phyloP scores from a whole-genome alignment of 2,113 vertebrate genomes.

The Bubo bubo region DNA sequence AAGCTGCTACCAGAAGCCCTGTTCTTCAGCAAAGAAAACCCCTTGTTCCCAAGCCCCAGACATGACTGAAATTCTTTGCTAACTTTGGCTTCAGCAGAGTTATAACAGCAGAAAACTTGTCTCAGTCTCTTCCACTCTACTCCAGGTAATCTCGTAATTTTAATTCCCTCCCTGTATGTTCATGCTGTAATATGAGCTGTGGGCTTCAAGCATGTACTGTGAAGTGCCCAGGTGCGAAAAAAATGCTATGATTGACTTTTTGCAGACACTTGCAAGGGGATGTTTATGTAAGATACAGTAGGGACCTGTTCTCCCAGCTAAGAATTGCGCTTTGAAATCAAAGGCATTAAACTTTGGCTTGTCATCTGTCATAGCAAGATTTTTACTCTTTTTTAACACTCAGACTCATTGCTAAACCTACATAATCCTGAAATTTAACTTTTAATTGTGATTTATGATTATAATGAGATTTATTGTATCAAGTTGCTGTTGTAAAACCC shows the following conservation, averaged over 20 bases:
- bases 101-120: background rate
- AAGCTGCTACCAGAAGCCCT: background rate
- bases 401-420: background rate
- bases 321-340: background rate
- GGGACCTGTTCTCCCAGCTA: background rate
- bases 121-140: background rate
- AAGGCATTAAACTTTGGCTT: background rate
- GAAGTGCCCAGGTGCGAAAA: background rate
- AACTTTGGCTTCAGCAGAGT: background rate
- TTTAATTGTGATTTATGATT: conserved; percentile 5
- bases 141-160: background rate
- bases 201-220: background rate
- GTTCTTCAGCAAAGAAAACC: background rate
- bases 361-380: background rate
- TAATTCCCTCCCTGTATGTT: background rate
- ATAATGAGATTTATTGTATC: conserved; percentile 10
- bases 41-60: background rate
- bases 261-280: background rate
- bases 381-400: background rate
- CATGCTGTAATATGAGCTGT: background rate
- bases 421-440: background rate
- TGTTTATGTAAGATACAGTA: background rate
- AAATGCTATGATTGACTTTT: background rate
- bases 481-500: background rate
- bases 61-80: background rate